These are phyloP conservation scores for Anguilla rostrata DNA, from an alignment of 2,113 vertebrate genomes.

Conservation along the genomic window DNA sequence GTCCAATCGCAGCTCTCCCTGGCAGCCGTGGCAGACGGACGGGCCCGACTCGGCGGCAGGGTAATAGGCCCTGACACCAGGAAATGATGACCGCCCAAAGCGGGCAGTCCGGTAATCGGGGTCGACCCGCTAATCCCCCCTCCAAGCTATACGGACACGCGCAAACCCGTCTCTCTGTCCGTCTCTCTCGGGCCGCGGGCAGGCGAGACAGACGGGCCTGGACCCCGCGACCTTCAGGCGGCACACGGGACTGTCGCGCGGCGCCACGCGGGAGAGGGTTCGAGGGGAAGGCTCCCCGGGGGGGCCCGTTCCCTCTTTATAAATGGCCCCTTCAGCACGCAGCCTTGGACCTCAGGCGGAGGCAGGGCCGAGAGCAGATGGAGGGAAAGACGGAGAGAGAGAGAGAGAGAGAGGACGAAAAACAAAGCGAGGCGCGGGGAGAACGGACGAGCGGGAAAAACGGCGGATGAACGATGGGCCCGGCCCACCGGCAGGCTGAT, in stretches of 20 bases:
- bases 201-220: neutral
- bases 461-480: constrained; percentile 19
- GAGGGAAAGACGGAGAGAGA: neutral
- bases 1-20: neutral
- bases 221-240: neutral
- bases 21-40: neutral
- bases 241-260: neutral
- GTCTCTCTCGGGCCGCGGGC: neutral
- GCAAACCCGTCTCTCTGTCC: neutral
- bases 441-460: constrained; percentile 14
- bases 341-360: neutral
- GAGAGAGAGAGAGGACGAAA: neutral
- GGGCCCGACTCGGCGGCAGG: neutral
- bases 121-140: constrained; percentile 13
- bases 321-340: neutral
- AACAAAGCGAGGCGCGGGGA: constrained; percentile 6
- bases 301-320: neutral
- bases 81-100: constrained; percentile 20
- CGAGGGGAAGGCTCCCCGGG: neutral
- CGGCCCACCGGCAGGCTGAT: neutral
- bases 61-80: constrained; percentile 25
- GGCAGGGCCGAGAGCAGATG: neutral
- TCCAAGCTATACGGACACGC: neutral
- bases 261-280: neutral
- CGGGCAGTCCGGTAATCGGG: constrained; percentile 13